Base-by-base conservation (phyloP, 2,113 vertebrate species). In the Leuciscus idus region DNA sequence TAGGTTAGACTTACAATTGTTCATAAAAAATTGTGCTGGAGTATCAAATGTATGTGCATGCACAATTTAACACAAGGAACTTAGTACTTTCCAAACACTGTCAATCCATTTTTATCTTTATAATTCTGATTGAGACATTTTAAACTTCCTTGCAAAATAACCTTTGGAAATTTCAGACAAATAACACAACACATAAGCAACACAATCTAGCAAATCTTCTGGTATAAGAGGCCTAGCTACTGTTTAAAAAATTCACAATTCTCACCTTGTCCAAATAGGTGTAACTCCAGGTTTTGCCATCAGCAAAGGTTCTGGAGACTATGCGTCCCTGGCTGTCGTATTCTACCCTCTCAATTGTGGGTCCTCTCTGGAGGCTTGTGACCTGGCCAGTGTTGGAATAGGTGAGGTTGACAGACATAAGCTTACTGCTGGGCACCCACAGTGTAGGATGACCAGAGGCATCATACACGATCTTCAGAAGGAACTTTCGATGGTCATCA, bases 251-350 rank as follows among this genome's bases (percentile, higher is more conserved):
- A 30, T 36, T 33, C 55, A 39, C 26, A 36, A 21, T 64, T 4
- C 81, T 84, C 55, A 99, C 98, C 97, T 99, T 99, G 89, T 99
- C 98, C 89, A 99, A 91, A 88, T 99, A 99, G 0, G 98, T 99
- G 94, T 99, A 99, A 91, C 98, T 99, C 98, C 98, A 99, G 0
- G 95, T 98, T 93, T 99, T 99, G 17, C 97, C 97, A 64, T 99
- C 98, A n/a, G 98, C 97, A 81, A 99, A 99, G 66, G 97, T 95
- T 86, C 97, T 92, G 21, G 98, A 97, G 11, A 97, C 96, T 30
- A 99, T 97, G 70, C 98, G 94, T 48, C 98, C 98, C 91, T 99
- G 98, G 55, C 93, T 95, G 77, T 99, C 98, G 26, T 99, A 99
- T 86, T 99, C 98, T 83, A 97, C 96, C 90, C 94, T 96, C 90